Percentiles rank a stretch among this genome's conserved stretches.
Conservation (phyloP, 2,113 vertebrate species). For the Picathartes gymnocephalus region DNA sequence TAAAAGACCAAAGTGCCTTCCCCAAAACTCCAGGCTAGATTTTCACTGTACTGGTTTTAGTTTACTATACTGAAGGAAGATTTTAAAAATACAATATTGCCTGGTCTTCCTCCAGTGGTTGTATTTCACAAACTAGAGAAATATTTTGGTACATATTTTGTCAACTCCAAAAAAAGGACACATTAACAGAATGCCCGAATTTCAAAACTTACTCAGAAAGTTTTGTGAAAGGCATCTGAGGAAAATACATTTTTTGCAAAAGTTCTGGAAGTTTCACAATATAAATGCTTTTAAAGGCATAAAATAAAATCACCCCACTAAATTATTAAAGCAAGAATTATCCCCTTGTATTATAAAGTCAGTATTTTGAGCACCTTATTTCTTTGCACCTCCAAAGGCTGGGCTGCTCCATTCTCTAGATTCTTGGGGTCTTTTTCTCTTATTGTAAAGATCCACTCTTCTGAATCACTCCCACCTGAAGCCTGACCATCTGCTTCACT, state of each 20-base stretch:
- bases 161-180: neutral
- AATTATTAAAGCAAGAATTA: neutral
- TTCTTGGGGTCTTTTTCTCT: slow-evolving; percentile 82
- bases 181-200: neutral
- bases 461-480: slow-evolving; percentile 79
- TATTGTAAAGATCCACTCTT: slow-evolving; percentile 91
- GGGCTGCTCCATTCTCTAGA: slow-evolving; percentile 80
- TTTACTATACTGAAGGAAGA: neutral
- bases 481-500: slow-evolving; percentile 87
- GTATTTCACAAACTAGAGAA: neutral
- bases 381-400: slow-evolving; percentile 72
- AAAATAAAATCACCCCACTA: neutral
- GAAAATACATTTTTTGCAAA: neutral
- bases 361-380: slow-evolving; percentile 68
- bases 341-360: neutral
- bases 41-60: neutral
- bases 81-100: neutral
- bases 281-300: neutral
- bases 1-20: neutral
- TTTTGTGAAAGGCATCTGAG: neutral
- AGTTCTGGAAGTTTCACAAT: neutral
- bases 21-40: neutral
- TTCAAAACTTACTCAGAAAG: neutral
- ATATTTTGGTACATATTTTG: neutral
- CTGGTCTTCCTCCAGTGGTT: neutral